These are phyloP conservation scores for Patella pellucida DNA, from an alignment of 2,888 invertebrate species.

Conservation along the genomic window DNA sequence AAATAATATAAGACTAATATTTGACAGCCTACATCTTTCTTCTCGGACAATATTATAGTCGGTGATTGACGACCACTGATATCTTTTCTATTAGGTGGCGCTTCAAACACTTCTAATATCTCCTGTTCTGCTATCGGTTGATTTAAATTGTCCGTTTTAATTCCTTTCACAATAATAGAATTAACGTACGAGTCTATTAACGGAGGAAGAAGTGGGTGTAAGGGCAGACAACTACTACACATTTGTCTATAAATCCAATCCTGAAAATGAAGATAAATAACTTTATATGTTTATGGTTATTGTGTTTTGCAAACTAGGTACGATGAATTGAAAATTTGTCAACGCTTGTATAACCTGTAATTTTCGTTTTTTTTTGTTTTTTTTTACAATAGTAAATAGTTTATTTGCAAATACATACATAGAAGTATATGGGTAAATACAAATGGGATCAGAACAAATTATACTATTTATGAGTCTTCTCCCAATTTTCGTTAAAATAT, in stretches of 20 bases:
- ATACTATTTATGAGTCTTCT: too few species aligned
- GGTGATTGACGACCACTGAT: slow-evolving; percentile 8
- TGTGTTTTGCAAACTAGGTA: too few species aligned
- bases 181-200: slow-evolving; percentile 95
- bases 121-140: slow-evolving; percentile 92
- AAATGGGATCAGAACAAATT: too few species aligned
- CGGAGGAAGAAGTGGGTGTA: slow-evolving; percentile 93
- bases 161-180: slow-evolving; percentile 80
- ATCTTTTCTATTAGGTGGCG: slow-evolving; percentile 35
- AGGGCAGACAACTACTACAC: slow-evolving; percentile 87
- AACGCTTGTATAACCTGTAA: too few species aligned
- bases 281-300: background rate
- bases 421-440: too few species aligned
- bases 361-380: too few species aligned
- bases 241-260: slow-evolving; percentile 95
- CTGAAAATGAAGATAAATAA: slow-evolving; percentile 44
- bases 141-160: slow-evolving; percentile 81
- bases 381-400: too few species aligned
- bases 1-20: slow-evolving; percentile 91
- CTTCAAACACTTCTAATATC: slow-evolving; percentile 75
- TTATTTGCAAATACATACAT: too few species aligned
- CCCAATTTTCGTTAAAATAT: too few species aligned
- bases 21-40: slow-evolving; percentile 73
- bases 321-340: too few species aligned
- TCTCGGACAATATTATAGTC: background rate